Percentiles rank a stretch among this genome's conserved stretches.
Evolutionary conservation across 2,888 invertebrate genomes (phyloP).

Genomic region (Bedellia somnulentella): DNA sequence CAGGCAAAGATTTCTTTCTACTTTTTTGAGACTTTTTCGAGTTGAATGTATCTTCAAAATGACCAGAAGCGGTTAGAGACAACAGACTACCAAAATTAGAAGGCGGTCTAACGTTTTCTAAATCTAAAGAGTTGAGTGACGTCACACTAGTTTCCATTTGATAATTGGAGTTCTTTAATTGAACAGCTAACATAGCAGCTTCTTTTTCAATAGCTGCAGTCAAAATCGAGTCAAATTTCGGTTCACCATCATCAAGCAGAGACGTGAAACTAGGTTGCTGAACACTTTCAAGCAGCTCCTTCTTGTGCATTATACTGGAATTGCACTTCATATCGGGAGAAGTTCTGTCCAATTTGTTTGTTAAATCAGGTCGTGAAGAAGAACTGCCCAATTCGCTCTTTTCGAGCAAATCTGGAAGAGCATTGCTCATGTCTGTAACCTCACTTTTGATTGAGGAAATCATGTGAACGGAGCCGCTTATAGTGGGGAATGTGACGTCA

Average conservation of each 20-base stretch:
- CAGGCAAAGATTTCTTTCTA: slow-evolving; percentile 71
- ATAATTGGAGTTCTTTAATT: slow-evolving; percentile 26
- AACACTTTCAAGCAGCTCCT: slow-evolving; percentile 21
- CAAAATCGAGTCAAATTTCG: slow-evolving; percentile 63
- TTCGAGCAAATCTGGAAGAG: slow-evolving; percentile 43
- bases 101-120: slow-evolving; percentile 76
- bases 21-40: slow-evolving; percentile 40
- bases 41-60: slow-evolving; percentile 41
- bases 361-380: slow-evolving; percentile 37
- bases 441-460: slow-evolving; percentile 70
- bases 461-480: slow-evolving; percentile 74
- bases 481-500: slow-evolving; percentile 79
- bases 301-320: too few species aligned
- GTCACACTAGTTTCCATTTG: slow-evolving; percentile 62
- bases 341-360: slow-evolving; percentile 24
- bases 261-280: slow-evolving; percentile 38
- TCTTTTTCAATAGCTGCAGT: slow-evolving; percentile 75
- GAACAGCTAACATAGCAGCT: slow-evolving; percentile 67
- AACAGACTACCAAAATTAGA: slow-evolving; percentile 72
- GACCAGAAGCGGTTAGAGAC: slow-evolving; percentile 54
- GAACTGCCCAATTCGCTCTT: slow-evolving; percentile 26
- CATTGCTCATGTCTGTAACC: slow-evolving; percentile 27
- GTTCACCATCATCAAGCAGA: slow-evolving; percentile 49
- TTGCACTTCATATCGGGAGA: neutral
- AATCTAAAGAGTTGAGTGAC: slow-evolving; percentile 65